phyloP scores from a whole-genome alignment of 2,113 vertebrate genomes.

The Paedocypris sp. region DNA sequence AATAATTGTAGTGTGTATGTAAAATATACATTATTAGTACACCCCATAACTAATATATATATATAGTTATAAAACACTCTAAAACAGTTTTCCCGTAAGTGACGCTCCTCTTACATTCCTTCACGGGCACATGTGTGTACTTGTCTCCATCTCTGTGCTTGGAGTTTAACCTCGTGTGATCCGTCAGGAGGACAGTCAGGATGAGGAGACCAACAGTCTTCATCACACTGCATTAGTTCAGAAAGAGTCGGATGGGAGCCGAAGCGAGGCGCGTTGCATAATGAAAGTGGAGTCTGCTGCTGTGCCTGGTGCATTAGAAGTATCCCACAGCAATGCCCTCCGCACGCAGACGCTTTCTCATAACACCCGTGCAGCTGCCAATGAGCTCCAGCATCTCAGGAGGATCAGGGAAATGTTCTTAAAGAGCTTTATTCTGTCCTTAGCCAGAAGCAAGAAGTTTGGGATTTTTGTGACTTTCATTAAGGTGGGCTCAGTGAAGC shows the following conservation, averaged over 20 bases:
- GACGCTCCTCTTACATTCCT: background rate
- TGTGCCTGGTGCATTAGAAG: conserved; percentile 2
- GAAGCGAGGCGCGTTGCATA: background rate
- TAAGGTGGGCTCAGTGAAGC: background rate
- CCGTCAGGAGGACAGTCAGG: background rate
- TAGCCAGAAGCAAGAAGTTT: background rate
- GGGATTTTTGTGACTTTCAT: background rate
- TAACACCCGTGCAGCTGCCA: background rate
- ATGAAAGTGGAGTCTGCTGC: background rate
- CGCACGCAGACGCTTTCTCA: conserved; percentile 12
- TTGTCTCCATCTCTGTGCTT: background rate
- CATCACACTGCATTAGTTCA: background rate
- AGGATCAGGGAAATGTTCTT: background rate
- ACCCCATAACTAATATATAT: no score
- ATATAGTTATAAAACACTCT: no score
- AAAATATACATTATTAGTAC: no score
- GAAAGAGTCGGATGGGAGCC: background rate
- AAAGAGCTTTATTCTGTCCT: background rate
- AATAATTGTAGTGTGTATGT: no score
- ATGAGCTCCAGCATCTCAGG: background rate
- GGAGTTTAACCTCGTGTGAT: background rate
- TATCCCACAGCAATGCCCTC: conserved; percentile 10
- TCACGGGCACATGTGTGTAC: background rate
- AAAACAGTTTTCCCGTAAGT: background rate
- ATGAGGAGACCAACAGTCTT: background rate